phyloP scores from a whole-genome alignment of 2,797 vertebrate species.

The Gobionotothen gibberifrons region DNA sequence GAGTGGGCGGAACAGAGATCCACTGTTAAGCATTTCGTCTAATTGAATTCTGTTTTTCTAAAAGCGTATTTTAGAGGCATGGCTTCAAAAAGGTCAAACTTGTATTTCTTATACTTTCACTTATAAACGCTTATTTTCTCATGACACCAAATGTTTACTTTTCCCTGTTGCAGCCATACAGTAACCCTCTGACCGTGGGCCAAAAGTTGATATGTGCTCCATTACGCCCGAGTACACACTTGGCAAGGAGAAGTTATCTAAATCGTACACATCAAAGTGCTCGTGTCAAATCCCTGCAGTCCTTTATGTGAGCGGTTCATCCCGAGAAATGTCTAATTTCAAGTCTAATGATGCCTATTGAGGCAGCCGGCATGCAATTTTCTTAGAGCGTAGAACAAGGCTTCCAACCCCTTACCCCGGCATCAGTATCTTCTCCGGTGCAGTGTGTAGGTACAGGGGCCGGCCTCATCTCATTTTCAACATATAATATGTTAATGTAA shows the following conservation, averaged over 20 bases:
- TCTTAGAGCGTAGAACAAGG: slow-evolving; percentile 39
- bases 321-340: slow-evolving; percentile 67
- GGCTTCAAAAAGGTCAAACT: slow-evolving; percentile 14
- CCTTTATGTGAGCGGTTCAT: slow-evolving; percentile 57
- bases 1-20: slow-evolving; percentile 49
- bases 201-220: slow-evolving; percentile 44
- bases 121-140: slow-evolving; percentile 20
- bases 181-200: slow-evolving; percentile 22
- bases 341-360: slow-evolving; percentile 72
- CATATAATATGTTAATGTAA: slow-evolving; percentile 73
- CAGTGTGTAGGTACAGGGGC: slow-evolving; percentile 57
- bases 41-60: slow-evolving; percentile 58
- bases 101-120: slow-evolving; percentile 5
- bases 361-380: slow-evolving; percentile 51
- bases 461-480: slow-evolving; percentile 55
- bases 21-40: slow-evolving; percentile 54
- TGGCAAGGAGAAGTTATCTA: slow-evolving; percentile 33
- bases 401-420: slow-evolving; percentile 9
- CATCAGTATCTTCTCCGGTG: slow-evolving; percentile 35
- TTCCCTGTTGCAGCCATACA: neutral
- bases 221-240: slow-evolving; percentile 32
- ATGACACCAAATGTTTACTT: slow-evolving; percentile 1
- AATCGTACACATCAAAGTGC: slow-evolving; percentile 45
- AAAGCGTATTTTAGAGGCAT: slow-evolving; percentile 30
- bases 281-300: slow-evolving; percentile 53